Percentiles rank a stretch among this genome's conserved stretches.
Evolutionary conservation across 1,140 invertebrate species (phyloP).

Genomic region (Drosophila ficusphila): DNA sequence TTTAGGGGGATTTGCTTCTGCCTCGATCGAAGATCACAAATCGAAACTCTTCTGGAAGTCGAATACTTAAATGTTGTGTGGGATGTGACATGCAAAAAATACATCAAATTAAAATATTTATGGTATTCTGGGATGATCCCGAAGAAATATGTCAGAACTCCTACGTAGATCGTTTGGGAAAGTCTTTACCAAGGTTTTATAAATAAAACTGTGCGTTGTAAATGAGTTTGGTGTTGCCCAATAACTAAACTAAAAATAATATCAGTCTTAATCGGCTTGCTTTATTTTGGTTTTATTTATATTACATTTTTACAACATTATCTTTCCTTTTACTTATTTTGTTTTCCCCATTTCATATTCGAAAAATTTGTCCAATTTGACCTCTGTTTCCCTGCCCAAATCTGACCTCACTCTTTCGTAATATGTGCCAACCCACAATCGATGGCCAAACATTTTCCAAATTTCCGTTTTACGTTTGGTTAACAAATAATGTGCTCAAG

Average conservation of each 20-base stretch:
- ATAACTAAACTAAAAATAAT: slow-evolving; percentile 1
- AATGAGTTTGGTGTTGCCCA: background rate
- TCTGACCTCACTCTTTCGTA: slow-evolving; percentile 18
- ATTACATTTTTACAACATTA: background rate
- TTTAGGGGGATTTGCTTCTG: slow-evolving; percentile 22
- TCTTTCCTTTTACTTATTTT: background rate
- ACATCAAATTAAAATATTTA: slow-evolving; percentile 39
- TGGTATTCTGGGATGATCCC: background rate
- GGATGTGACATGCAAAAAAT: slow-evolving; percentile 16
- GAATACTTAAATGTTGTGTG: slow-evolving; percentile 5
- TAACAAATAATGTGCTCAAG: slow-evolving; percentile 37
- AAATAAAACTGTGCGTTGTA: background rate
- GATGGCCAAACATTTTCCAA: slow-evolving; percentile 35
- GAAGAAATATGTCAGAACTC: background rate
- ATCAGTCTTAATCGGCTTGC: background rate
- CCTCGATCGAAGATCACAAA: slow-evolving; percentile 34
- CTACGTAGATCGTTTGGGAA: background rate
- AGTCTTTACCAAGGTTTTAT: slow-evolving; percentile 4
- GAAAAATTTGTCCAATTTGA: background rate
- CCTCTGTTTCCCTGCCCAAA: slow-evolving; percentile 16
- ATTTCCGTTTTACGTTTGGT: slow-evolving; percentile 37
- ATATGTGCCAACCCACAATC: slow-evolving; percentile 30
- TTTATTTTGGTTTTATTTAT: background rate
- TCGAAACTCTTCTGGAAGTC: slow-evolving; percentile 11
- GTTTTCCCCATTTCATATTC: background rate